Conservation (phyloP, 1,140 invertebrate genomes). For the Drosophila ficusphila region DNA sequence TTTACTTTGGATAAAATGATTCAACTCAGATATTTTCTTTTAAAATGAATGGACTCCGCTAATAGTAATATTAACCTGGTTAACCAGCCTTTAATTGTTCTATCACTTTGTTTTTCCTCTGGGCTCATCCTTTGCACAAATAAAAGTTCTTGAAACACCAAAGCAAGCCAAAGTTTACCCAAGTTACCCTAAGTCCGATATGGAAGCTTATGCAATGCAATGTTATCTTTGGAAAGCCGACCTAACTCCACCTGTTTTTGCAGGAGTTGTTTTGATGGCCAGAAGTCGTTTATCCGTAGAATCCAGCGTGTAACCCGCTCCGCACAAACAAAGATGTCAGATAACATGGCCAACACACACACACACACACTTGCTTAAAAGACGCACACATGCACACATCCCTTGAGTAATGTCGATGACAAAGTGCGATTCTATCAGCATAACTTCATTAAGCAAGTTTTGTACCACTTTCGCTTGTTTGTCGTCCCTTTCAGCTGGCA, state of each 20-base stretch:
- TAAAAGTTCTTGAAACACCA: neutral
- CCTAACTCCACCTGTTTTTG: neutral
- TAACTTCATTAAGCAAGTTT: constrained; percentile 82
- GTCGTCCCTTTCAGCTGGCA: neutral
- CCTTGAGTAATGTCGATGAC: constrained; percentile 29
- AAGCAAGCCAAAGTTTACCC: neutral
- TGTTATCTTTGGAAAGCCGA: neutral
- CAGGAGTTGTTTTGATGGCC: constrained; percentile 4
- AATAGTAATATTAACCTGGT: no score
- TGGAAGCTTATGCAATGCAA: no score
- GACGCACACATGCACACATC: neutral
- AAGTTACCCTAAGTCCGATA: no score
- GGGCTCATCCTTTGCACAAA: no score
- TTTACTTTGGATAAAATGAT: no score
- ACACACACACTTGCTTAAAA: neutral
- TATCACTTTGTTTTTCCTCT: no score
- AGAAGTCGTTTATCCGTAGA: neutral
- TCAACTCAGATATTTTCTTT: no score
- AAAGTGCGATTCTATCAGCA: constrained; percentile 77
- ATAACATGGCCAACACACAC: neutral
- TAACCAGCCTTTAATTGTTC: no score
- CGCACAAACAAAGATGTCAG: neutral
- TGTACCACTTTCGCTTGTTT: constrained; percentile 10
- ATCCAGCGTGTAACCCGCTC: neutral
- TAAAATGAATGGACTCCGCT: no score